Evolutionary conservation across 2,888 invertebrate genomes (phyloP).

Genomic region (Nomada hirtipes): DNA sequence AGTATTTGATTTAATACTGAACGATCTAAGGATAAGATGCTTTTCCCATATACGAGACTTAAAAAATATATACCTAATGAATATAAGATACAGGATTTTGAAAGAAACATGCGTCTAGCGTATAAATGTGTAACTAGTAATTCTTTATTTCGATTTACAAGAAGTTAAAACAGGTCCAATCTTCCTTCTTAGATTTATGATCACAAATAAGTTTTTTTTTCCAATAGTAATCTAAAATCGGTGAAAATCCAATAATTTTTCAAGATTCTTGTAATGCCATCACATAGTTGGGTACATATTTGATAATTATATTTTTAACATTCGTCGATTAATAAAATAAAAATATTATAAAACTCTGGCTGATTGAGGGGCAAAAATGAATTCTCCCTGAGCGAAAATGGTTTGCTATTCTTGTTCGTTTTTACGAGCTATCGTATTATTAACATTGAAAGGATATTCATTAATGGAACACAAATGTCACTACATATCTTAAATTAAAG

Average conservation of each 20-base stretch:
- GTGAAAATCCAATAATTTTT: constrained; percentile 18
- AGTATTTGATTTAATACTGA: no score
- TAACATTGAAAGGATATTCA: not conserved
- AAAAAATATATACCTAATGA: no score
- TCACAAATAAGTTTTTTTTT: constrained; percentile 16
- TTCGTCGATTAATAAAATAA: constrained; percentile 12
- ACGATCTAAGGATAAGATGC: no score
- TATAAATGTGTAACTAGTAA: constrained; percentile 52
- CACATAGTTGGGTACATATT: constrained; percentile 31
- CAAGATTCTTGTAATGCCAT: constrained; percentile 26
- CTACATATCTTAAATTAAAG: not conserved
- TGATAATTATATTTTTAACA: constrained; percentile 18
- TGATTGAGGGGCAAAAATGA: not conserved
- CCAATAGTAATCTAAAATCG: not conserved
- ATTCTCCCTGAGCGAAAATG: constrained; percentile 1
- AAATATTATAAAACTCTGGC: constrained; percentile 20
- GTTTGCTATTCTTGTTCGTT: no score
- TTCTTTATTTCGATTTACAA: constrained; percentile 57
- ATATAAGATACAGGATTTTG: not conserved
- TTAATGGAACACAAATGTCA: no score
- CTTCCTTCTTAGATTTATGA: not conserved
- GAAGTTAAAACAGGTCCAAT: constrained; percentile 34
- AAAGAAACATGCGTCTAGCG: constrained; percentile 30
- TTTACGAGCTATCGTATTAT: no score
- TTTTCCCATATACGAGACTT: no score